Conservation (phyloP, 2,113 vertebrate genomes). For the Entomyzon cyanotis region DNA sequence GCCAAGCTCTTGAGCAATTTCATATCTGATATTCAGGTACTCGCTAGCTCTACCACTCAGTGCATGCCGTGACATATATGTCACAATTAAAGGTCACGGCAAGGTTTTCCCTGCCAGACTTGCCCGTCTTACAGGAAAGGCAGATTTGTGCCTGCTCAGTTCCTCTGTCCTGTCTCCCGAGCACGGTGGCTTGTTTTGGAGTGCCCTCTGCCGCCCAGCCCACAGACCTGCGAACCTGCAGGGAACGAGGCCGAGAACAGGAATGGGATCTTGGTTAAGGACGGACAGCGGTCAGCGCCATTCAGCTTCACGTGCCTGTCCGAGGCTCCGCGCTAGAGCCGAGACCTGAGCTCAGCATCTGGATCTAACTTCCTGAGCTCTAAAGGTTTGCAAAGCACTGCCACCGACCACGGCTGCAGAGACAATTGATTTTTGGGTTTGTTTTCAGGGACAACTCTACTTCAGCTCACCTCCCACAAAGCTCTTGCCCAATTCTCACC, state of each 20-base stretch:
- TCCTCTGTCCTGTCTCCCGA: fast-evolving
- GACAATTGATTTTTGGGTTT: not conserved
- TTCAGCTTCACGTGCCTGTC: fast-evolving
- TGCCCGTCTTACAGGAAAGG: not conserved
- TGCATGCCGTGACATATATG: not conserved
- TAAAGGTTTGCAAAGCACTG: not conserved
- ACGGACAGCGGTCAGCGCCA: not conserved
- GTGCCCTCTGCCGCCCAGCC: conserved; percentile 39
- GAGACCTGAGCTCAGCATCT: not conserved
- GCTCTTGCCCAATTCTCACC: not conserved
- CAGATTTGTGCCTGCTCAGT: not conserved
- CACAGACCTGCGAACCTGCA: not conserved
- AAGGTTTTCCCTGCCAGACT: not conserved
- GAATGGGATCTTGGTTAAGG: not conserved
- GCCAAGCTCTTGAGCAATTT: not conserved
- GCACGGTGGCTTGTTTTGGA: not conserved
- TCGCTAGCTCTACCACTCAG: not conserved
- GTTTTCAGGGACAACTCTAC: not conserved
- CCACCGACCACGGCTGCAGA: not conserved
- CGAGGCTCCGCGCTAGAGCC: not conserved
- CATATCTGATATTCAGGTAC: conserved; percentile 24
- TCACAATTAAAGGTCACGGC: conserved; percentile 17
- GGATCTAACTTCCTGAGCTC: not conserved
- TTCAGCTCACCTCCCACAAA: not conserved
- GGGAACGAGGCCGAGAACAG: not conserved